Evolutionary conservation across 1,140 invertebrate species (phyloP).

Genomic region (Drosophila pruinosa): DNA sequence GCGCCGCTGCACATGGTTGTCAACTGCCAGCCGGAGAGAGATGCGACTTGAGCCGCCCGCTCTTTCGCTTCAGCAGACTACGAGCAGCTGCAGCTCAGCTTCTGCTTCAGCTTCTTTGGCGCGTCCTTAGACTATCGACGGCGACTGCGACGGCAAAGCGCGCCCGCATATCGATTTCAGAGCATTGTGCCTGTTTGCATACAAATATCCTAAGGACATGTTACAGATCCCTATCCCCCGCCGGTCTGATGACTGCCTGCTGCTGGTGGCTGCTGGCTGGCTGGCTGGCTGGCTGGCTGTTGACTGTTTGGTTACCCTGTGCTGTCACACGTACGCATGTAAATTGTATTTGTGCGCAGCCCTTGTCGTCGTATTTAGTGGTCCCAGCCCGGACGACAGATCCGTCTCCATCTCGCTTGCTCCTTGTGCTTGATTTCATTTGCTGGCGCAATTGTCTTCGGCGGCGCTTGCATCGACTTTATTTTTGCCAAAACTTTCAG

Average conservation of each 20-base stretch:
- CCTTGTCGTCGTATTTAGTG: conserved; percentile 48
- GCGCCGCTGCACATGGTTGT: conserved; percentile 76
- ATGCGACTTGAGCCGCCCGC: conserved; percentile 34
- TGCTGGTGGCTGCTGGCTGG: background rate
- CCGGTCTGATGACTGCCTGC: background rate
- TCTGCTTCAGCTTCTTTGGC: conserved; percentile 47
- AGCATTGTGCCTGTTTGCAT: conserved; percentile 75
- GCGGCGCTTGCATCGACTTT: conserved; percentile 65
- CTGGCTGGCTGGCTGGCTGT: too few relatives aligned
- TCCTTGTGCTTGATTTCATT: conserved; percentile 73
- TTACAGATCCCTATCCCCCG: conserved; percentile 38
- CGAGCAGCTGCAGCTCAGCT: conserved; percentile 45
- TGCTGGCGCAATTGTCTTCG: conserved; percentile 73
- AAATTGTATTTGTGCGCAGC: conserved; percentile 69
- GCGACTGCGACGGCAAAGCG: background rate
- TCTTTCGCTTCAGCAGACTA: background rate
- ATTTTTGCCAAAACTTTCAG: conserved; percentile 49
- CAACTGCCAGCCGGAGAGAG: conserved; percentile 58
- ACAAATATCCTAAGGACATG: conserved; percentile 78
- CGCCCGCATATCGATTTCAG: conserved; percentile 77
- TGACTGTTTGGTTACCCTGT: conserved; percentile 7
- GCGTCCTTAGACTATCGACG: conserved; percentile 7
- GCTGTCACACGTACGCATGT: conserved; percentile 73
- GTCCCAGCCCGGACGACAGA: background rate
- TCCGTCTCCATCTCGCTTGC: background rate